Percentiles rank a stretch among this genome's conserved stretches.
Conservation (phyloP, 2,113 vertebrate genomes). For the Hassar affinis region DNA sequence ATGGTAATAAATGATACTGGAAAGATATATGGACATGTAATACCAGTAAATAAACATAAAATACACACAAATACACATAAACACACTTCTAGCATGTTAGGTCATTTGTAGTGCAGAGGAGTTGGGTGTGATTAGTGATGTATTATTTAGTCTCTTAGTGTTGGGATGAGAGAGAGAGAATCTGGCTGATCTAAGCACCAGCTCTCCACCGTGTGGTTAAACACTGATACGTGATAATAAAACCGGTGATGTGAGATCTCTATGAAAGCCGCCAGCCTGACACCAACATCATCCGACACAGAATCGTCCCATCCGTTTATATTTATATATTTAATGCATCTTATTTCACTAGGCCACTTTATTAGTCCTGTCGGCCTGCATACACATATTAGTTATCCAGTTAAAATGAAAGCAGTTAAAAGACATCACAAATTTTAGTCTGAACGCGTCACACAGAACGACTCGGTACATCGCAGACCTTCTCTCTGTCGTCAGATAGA, state of each 20-base stretch:
- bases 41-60: neutral
- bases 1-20: neutral
- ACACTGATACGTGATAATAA: slow-evolving; percentile 13
- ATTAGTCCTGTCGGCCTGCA: neutral
- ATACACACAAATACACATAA: neutral
- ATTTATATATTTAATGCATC: neutral
- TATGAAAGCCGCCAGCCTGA: neutral
- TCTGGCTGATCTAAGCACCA: slow-evolving; percentile 23
- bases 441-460: neutral
- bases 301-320: neutral
- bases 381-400: neutral
- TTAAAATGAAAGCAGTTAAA: neutral
- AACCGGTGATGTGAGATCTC: neutral
- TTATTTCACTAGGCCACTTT: neutral
- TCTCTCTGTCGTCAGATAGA: slow-evolving; percentile 45
- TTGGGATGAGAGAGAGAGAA: neutral
- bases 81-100: neutral
- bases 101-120: neutral
- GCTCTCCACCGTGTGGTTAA: slow-evolving; percentile 43
- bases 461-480: neutral
- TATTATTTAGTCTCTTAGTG: neutral
- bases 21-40: too few relatives aligned
- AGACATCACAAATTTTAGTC: neutral
- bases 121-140: neutral
- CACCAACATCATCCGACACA: neutral